Evolutionary conservation across 2,113 vertebrate species (phyloP).

Genomic region (Onychostoma macrolepis): DNA sequence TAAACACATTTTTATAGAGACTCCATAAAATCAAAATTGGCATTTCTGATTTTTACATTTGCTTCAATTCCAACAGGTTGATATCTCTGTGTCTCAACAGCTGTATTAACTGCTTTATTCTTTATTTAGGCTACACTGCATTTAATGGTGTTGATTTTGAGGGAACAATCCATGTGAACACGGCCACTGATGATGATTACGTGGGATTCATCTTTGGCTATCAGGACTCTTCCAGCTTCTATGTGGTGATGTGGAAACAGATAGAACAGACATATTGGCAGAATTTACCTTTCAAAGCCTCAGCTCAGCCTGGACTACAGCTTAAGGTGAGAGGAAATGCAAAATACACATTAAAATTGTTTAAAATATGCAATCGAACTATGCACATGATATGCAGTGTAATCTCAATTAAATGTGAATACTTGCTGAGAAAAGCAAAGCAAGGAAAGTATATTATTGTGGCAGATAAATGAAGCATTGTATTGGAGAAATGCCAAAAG

Average conservation of each 20-base stretch:
- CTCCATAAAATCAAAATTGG: background rate
- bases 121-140: constrained; percentile 82
- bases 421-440: background rate
- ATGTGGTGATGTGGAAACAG: constrained; percentile 92
- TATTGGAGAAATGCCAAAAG: background rate
- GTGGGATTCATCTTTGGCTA: constrained; percentile 90
- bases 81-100: background rate
- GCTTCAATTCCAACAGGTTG: background rate
- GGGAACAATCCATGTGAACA: constrained; percentile 89
- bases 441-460: background rate
- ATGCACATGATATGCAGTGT: background rate
- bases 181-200: constrained; percentile 84
- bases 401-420: background rate
- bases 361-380: background rate
- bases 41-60: background rate
- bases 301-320: constrained; percentile 86
- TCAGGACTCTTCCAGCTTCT: constrained; percentile 90
- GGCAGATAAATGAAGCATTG: background rate
- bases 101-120: background rate
- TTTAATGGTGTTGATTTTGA: constrained; percentile 91
- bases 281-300: constrained; percentile 83
- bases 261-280: constrained; percentile 90
- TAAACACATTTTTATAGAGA: background rate
- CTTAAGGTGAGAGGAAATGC: constrained; percentile 78
- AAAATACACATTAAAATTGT: background rate